phyloP scores from a whole-genome alignment of 2,113 vertebrate species.

The Eolophus roseicapilla region DNA sequence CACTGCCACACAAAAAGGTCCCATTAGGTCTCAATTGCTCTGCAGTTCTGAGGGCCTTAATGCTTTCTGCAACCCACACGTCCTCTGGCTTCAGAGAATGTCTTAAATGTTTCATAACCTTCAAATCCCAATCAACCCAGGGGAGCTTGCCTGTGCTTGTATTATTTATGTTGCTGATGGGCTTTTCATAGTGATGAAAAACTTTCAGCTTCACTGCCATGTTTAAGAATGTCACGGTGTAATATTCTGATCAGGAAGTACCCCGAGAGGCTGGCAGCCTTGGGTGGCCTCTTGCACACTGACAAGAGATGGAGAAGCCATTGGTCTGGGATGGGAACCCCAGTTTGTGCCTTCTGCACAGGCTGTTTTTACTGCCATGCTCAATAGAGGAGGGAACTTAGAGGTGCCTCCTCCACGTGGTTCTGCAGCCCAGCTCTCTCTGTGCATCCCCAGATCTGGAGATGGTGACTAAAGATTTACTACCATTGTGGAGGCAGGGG shows the following conservation, averaged over 20 bases:
- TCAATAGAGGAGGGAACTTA: background rate
- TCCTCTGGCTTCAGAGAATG: background rate
- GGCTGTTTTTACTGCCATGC: background rate
- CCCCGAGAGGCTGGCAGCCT: background rate
- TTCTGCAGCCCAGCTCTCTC: background rate
- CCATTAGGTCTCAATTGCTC: background rate
- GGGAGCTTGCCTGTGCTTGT: background rate
- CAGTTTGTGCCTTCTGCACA: background rate
- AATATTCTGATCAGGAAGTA: background rate
- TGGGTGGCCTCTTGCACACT: background rate
- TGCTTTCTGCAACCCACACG: rapidly evolving
- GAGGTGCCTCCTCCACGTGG: background rate
- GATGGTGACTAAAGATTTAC: background rate
- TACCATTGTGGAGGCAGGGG: background rate
- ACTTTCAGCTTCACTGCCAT: background rate
- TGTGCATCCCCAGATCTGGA: background rate
- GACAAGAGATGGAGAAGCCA: background rate
- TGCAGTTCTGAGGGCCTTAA: background rate
- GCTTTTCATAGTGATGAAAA: background rate
- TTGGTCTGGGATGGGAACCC: background rate
- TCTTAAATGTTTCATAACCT: background rate
- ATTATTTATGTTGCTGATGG: background rate
- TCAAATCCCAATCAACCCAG: background rate
- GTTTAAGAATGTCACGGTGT: background rate
- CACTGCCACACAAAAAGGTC: background rate